Evolutionary conservation across 2,797 vertebrate genomes (phyloP).

Genomic region (Falco rusticolus): DNA sequence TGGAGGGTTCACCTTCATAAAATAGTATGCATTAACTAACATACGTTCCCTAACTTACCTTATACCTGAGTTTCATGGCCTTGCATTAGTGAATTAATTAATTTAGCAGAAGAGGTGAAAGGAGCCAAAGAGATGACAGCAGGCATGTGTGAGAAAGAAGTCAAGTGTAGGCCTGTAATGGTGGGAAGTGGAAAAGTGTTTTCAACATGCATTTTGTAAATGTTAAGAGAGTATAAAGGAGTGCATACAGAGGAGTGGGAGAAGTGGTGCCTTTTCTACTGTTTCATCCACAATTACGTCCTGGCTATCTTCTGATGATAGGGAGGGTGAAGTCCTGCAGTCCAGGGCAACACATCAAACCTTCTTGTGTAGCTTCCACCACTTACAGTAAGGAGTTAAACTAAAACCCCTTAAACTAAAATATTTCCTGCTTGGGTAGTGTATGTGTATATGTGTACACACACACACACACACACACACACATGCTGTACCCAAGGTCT

Average conservation of each 20-base stretch:
- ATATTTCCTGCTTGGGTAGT: background rate
- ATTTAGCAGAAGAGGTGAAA: conserved; percentile 35
- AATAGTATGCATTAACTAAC: background rate
- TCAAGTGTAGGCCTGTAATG: background rate
- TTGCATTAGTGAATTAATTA: conserved; percentile 30
- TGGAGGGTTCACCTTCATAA: background rate
- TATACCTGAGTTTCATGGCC: background rate
- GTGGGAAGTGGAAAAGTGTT: background rate
- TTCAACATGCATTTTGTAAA: background rate
- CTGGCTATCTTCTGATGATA: background rate
- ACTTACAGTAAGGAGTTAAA: conserved; percentile 4
- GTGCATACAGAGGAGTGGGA: background rate
- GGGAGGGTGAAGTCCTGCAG: background rate
- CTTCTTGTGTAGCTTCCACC: background rate
- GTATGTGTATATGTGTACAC: background rate
- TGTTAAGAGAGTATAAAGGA: background rate
- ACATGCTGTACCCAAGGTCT: background rate
- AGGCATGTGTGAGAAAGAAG: conserved; percentile 10
- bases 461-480: background rate
- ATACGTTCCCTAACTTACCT: background rate
- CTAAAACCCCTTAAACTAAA: background rate
- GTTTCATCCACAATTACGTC: background rate
- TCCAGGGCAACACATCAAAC: background rate
- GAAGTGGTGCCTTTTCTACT: background rate
- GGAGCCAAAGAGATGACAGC: conserved; percentile 3